Evolutionary conservation across 2,888 invertebrate genomes (phyloP).

Genomic region (Luperina nickerlii): DNA sequence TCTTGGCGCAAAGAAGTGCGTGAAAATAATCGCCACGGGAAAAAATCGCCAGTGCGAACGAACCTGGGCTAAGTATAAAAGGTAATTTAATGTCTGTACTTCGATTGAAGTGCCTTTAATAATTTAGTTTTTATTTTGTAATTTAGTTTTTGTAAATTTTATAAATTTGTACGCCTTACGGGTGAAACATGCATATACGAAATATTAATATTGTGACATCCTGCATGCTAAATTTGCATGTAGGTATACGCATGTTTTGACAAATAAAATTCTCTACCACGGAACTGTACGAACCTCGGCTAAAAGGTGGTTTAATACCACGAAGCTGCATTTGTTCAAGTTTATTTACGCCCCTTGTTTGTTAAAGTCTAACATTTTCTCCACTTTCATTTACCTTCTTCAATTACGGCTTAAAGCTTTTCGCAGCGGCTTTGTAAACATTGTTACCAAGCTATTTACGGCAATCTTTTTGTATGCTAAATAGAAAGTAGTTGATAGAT

Average conservation of each 20-base stretch:
- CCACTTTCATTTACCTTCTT: slow-evolving; percentile 30
- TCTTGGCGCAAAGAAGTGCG: neutral
- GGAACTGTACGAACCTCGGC: too few species aligned
- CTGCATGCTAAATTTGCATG: too few species aligned
- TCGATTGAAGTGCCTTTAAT: too few species aligned
- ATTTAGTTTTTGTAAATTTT: too few species aligned
- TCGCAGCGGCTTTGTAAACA: slow-evolving; percentile 34
- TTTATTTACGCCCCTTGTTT: slow-evolving; percentile 40
- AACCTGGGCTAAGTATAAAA: neutral
- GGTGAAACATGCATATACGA: too few species aligned
- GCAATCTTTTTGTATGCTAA: slow-evolving; percentile 17
- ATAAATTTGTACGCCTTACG: too few species aligned
- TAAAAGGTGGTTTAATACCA: neutral
- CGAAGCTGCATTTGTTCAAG: slow-evolving; percentile 10
- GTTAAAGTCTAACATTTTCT: slow-evolving; percentile 22
- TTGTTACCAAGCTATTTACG: slow-evolving; percentile 7
- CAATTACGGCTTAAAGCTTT: slow-evolving; percentile 34
- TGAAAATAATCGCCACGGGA: neutral
- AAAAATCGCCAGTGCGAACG: neutral
- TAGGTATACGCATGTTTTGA: too few species aligned
- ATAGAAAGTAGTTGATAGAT: slow-evolving; percentile 14
- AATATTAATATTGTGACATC: too few species aligned
- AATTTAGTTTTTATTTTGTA: too few species aligned
- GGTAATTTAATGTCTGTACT: slow-evolving; percentile 12
- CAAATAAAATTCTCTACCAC: too few species aligned